Evolutionary conservation across 2,888 invertebrate genomes (phyloP).

Genomic region (Tiphia femorata): DNA sequence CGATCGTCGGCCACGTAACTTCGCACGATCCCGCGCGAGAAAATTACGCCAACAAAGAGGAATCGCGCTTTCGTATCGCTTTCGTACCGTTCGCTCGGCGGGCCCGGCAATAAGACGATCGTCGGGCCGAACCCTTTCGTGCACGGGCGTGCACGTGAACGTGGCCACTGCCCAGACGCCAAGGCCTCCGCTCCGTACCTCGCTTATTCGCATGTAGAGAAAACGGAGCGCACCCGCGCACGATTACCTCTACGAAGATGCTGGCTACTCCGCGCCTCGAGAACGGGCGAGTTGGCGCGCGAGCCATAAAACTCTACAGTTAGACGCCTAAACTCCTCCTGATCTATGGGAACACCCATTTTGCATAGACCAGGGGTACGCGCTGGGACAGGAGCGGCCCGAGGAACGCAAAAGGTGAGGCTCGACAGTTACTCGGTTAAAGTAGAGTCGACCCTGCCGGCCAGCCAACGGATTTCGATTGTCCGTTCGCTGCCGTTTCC

Average conservation of each 20-base stretch:
- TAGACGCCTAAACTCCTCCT: conserved; percentile 14
- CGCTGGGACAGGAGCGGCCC: conserved; percentile 10
- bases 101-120: background rate
- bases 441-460: too few relatives aligned
- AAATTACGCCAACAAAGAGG: conserved; percentile 16
- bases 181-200: too few relatives aligned
- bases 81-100: background rate
- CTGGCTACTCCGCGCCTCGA: too few relatives aligned
- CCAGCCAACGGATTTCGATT: background rate
- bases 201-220: too few relatives aligned
- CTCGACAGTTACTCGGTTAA: conserved; percentile 48
- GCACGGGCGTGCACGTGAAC: background rate
- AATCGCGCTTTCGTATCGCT: conserved; percentile 3
- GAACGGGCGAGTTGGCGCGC: too few relatives aligned
- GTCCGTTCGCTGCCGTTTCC: background rate
- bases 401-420: conserved; percentile 40
- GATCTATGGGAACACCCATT: conserved; percentile 18
- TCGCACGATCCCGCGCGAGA: conserved; percentile 31
- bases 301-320: conserved; percentile 32
- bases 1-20: conserved; percentile 23
- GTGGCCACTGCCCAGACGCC: too few relatives aligned
- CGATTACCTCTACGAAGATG: too few relatives aligned
- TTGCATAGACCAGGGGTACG: conserved; percentile 19
- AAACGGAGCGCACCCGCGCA: too few relatives aligned
- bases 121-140: background rate